phyloP scores from a whole-genome alignment of 2,113 vertebrate genomes.

The Leptocoma aspasia region DNA sequence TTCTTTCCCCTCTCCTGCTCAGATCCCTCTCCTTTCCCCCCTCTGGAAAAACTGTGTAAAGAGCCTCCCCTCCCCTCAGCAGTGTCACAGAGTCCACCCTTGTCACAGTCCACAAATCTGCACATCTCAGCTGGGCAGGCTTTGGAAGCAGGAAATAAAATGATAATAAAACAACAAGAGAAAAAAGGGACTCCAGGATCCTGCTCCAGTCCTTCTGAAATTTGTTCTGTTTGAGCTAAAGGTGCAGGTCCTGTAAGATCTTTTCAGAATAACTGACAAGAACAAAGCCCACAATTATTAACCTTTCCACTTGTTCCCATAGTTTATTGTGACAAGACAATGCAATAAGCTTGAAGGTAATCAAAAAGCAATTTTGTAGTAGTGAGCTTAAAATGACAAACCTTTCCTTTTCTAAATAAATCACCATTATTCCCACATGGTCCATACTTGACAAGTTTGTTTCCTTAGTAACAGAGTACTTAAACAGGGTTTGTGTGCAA shows the following conservation, averaged over 20 bases:
- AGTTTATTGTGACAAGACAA: slow-evolving; percentile 84
- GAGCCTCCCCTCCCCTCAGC: not conserved
- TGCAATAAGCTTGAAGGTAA: slow-evolving; percentile 79
- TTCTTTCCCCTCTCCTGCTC: not conserved
- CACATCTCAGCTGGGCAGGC: not conserved
- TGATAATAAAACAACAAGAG: not conserved
- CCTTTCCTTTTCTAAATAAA: slow-evolving; percentile 82
- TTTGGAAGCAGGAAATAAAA: not conserved
- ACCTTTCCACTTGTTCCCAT: slow-evolving; percentile 78
- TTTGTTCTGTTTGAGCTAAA: not conserved
- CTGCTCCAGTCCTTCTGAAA: not conserved
- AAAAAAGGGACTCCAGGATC: not conserved
- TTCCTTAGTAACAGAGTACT: slow-evolving; percentile 80
- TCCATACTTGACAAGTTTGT: slow-evolving; percentile 76
- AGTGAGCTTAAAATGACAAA: slow-evolving; percentile 82
- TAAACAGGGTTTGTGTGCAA: slow-evolving; percentile 61
- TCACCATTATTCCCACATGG: slow-evolving; percentile 78
- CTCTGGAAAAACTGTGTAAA: not conserved
- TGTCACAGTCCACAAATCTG: not conserved
- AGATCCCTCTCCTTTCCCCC: not conserved
- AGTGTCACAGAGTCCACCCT: not conserved
- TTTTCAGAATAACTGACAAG: slow-evolving; percentile 65
- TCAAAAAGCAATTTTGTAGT: slow-evolving; percentile 82
- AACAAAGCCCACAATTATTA: slow-evolving; percentile 73
- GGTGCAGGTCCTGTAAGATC: slow-evolving; percentile 17